These are phyloP conservation scores for Edolisoma coerulescens DNA, from an alignment of 2,113 vertebrate species.

Conservation along the genomic window DNA sequence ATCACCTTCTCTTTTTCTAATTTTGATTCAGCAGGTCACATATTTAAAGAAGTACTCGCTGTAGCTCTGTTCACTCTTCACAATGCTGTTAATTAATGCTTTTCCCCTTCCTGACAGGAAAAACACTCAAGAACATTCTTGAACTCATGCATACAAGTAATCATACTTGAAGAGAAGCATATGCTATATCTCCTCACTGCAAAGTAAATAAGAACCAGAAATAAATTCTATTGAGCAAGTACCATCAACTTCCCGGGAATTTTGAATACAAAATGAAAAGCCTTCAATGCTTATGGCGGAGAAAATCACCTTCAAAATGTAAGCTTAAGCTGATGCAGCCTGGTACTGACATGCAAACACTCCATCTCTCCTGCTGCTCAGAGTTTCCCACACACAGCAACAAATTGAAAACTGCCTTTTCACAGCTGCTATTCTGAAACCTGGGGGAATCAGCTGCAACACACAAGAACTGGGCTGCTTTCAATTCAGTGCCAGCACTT, in stretches of 20 bases:
- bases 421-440: slow-evolving; percentile 48
- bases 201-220: slow-evolving; percentile 37
- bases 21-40: background rate
- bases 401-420: slow-evolving; percentile 46
- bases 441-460: background rate
- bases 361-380: slow-evolving; percentile 20
- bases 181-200: background rate
- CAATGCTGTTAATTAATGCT: background rate
- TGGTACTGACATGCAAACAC: background rate
- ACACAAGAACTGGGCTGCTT: background rate
- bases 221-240: background rate
- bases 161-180: background rate
- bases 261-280: background rate
- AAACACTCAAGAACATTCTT: slow-evolving; percentile 18
- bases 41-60: background rate
- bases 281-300: background rate
- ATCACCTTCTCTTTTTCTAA: background rate
- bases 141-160: background rate
- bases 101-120: slow-evolving; percentile 18
- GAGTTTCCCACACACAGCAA: slow-evolving; percentile 31
- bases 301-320: slow-evolving; percentile 16
- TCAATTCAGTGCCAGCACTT: background rate
- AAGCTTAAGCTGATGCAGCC: slow-evolving; percentile 13
- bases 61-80: background rate
- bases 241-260: background rate